Base-by-base conservation (phyloP, 2,888 invertebrate genomes). In the Eupithecia vulgata region DNA sequence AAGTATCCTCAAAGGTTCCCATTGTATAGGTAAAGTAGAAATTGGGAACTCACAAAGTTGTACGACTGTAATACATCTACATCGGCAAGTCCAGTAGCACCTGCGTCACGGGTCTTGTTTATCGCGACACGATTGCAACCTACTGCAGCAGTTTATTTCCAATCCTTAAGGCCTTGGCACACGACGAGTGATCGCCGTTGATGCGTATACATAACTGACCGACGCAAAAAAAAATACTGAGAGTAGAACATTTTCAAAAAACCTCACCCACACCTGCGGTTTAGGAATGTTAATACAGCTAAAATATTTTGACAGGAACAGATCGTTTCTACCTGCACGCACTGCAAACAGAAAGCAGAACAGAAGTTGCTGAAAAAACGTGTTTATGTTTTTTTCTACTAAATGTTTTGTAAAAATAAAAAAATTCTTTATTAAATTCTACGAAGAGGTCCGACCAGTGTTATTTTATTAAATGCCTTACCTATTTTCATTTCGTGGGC, bases 61-160 rank as follows among this genome's bases (percentile, higher is more conserved):
- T 15, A 30, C 15, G 1, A 30, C 59, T 30, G 59, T 15, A 30
- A 13, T 30, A 59, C 13, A 30, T 13, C 59, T 61, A 61, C 61
- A 61, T 34, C 34, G 61, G 40, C 6, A 40, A 65, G 65, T 65
- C 64, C 64, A 64, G 67, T 48, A 10, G 68, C 76, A 76, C 76
- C 76, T 76, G 74, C 70, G 76, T 70, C 73, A 71, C 71, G 30
- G 67, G 52, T 66, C 69, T 72, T 74, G 70, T 76, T 76, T 76
- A 76, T 74, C 48, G 68, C 68, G 59, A 69, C 40, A 68, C 74
- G 67, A 70, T 68, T 72, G 57, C 57, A 57, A 57, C 57, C 73
- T 71, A 71, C 52, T 69, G 71, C 67, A 68, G 48, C 72, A 73
- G 68, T 73, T 75, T 76, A 76, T 76, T 71, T 70, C 70, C 65